phyloP scores from a whole-genome alignment of 2,888 invertebrate species.

The Cepaea hortensis region DNA sequence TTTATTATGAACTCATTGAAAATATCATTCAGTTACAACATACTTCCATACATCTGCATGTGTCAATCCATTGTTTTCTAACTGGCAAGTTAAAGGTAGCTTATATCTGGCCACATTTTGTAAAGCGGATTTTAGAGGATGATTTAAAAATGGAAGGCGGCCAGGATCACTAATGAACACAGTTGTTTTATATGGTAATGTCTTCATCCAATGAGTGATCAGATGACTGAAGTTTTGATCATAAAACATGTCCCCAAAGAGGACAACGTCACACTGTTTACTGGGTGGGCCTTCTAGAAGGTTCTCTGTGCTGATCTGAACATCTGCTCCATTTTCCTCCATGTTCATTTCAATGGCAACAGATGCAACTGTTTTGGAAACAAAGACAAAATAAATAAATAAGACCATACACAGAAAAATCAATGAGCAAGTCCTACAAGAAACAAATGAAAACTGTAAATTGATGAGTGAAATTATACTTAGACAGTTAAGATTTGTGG shows the following conservation, averaged over 20 bases:
- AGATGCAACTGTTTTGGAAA: conserved; percentile 67
- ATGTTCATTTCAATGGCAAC: conserved; percentile 70
- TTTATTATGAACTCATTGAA: neutral
- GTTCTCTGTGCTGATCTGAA: conserved; percentile 81
- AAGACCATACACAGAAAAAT: too few species aligned
- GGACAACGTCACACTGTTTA: conserved; percentile 79
- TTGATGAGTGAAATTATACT: too few species aligned
- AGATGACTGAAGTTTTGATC: conserved; percentile 76
- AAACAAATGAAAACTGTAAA: too few species aligned
- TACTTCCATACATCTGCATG: conserved; percentile 34
- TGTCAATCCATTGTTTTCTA: conserved; percentile 46
- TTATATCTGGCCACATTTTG: conserved; percentile 29
- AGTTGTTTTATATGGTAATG: conserved; percentile 50
- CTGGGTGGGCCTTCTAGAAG: conserved; percentile 60
- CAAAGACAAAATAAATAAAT: conserved; percentile 9
- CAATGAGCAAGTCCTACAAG: too few species aligned
- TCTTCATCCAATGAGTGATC: conserved; percentile 62
- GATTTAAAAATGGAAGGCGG: conserved; percentile 58
- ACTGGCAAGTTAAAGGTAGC: conserved; percentile 32
- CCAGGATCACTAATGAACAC: conserved; percentile 73
- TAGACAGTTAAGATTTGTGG: too few species aligned
- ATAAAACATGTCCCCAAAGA: conserved; percentile 85
- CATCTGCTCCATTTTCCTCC: conserved; percentile 59
- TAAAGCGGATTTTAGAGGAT: conserved; percentile 56
- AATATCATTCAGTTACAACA: neutral